Evolutionary conservation across 2,113 vertebrate species (phyloP).

Genomic region (Parus major): DNA sequence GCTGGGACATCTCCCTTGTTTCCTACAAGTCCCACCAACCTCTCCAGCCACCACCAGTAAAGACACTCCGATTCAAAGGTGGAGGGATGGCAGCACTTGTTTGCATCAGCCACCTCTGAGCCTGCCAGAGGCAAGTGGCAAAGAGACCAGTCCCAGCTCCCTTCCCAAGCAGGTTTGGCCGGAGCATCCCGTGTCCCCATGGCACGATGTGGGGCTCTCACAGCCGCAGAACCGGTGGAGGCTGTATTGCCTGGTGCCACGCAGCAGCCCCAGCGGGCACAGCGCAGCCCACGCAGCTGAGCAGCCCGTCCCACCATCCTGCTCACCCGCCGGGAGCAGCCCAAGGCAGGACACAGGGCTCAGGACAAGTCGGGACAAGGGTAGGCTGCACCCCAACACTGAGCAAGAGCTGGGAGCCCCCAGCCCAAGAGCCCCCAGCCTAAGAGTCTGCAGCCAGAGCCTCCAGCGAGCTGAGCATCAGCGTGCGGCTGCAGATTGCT

Average conservation of each 20-base stretch:
- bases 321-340: neutral
- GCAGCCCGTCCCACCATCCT: neutral
- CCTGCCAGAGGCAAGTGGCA: neutral
- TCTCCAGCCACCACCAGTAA: neutral
- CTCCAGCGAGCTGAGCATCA: neutral
- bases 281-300: neutral
- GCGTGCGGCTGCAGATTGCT: rapidly evolving
- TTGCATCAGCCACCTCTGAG: neutral
- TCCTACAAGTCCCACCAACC: neutral
- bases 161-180: neutral
- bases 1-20: neutral
- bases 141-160: neutral
- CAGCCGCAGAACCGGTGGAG: slow-evolving; percentile 34
- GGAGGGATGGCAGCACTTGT: rapidly evolving
- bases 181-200: neutral
- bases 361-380: neutral
- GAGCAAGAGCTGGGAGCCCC: neutral
- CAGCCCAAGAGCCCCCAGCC: neutral
- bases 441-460: neutral
- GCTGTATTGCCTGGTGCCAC: slow-evolving; percentile 18
- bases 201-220: neutral
- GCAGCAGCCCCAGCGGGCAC: neutral
- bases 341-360: neutral
- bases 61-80: neutral
- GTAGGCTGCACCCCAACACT: neutral